phyloP scores from a whole-genome alignment of 2,797 vertebrate genomes.

The Chelmon rostratus region DNA sequence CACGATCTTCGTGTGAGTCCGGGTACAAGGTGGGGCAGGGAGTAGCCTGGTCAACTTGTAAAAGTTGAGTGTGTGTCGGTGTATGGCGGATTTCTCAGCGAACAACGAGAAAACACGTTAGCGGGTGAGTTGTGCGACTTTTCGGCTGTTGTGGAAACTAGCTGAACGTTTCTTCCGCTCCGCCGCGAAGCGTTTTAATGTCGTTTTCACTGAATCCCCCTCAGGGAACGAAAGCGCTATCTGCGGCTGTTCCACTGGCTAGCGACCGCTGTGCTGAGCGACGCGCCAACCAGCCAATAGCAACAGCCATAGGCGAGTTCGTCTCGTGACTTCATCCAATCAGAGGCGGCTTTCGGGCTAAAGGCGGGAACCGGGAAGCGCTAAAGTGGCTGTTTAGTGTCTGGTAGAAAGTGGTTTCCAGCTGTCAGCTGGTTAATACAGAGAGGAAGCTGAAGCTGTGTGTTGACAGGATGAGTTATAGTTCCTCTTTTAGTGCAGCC shows the following conservation, averaged over 20 bases:
- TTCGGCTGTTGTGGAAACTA: fast-evolving
- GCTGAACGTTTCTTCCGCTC: fast-evolving
- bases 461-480: constrained; percentile 5
- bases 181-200: neutral
- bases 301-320: fast-evolving
- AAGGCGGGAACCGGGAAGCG: constrained; percentile 52
- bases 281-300: constrained; percentile 43
- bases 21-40: constrained; percentile 65
- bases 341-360: neutral
- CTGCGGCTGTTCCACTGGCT: neutral
- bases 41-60: constrained; percentile 47
- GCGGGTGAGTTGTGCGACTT: constrained; percentile 46
- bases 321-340: constrained; percentile 23
- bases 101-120: constrained; percentile 1
- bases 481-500: constrained; percentile 43
- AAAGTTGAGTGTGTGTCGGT: constrained; percentile 57
- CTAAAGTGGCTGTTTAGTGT: constrained; percentile 26
- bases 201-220: neutral
- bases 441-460: constrained; percentile 51
- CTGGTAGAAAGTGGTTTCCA: constrained; percentile 6
- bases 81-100: constrained; percentile 31
- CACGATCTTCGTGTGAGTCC: constrained; percentile 44
- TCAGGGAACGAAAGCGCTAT: constrained; percentile 17
- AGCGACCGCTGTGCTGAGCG: constrained; percentile 32
- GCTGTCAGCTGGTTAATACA: constrained; percentile 31